Conservation (phyloP, 2,113 vertebrate species). For the Ictalurus punctatus region DNA sequence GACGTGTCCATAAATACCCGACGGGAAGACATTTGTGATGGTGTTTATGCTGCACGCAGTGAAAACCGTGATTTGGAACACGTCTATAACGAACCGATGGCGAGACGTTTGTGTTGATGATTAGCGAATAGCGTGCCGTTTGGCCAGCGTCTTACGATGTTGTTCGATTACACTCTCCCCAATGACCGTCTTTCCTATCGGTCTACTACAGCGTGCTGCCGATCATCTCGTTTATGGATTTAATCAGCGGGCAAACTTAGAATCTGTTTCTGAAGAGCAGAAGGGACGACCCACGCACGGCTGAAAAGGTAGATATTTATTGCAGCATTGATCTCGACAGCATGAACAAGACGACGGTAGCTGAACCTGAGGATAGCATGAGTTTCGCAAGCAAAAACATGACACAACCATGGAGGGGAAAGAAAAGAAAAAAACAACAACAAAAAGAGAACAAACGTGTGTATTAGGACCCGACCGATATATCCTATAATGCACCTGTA, state of each 20-base stretch:
- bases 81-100: background rate
- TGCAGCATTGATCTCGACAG: slow-evolving; percentile 54
- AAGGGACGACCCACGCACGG: background rate
- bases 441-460: background rate
- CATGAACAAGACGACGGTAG: slow-evolving; percentile 54
- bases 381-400: slow-evolving; percentile 16
- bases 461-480: background rate
- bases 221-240: background rate
- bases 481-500: background rate
- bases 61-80: background rate
- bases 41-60: background rate
- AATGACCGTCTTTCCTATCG: background rate
- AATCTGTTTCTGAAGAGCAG: background rate
- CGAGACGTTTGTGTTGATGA: background rate
- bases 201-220: background rate
- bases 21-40: background rate
- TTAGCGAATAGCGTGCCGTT: background rate
- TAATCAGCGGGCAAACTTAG: too few species aligned
- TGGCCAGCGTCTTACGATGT: background rate
- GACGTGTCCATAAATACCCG: background rate
- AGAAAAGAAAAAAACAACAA: background rate
- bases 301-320: slow-evolving; percentile 37
- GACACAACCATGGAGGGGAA: background rate
- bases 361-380: slow-evolving; percentile 69
- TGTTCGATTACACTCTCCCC: background rate